A percentile compares a stretch with the other conserved stretches of the same genome.
Conservation (phyloP, 2,113 vertebrate species). For the Pomatostomus ruficeps region DNA sequence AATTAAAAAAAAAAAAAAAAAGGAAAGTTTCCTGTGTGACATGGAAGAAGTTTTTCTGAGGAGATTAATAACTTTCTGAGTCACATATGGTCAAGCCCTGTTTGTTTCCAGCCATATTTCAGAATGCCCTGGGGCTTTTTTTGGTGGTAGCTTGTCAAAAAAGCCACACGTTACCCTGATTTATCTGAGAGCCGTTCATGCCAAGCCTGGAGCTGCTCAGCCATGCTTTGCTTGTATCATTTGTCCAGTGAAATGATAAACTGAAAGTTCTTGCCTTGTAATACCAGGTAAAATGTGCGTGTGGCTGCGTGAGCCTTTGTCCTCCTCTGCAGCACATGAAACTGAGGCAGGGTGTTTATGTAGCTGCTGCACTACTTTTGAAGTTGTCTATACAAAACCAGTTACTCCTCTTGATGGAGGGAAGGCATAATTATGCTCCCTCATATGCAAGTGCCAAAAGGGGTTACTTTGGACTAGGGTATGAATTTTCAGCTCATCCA, state of each 20-base stretch:
- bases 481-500: not conserved
- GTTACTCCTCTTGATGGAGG: not conserved
- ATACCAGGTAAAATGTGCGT: fast-evolving
- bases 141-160: slow-evolving; percentile 44
- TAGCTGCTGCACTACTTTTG: not conserved
- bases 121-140: slow-evolving; percentile 25
- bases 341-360: not conserved
- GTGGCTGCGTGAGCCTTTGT: not conserved
- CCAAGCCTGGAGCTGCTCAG: slow-evolving; percentile 35
- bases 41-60: slow-evolving; percentile 14
- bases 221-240: slow-evolving; percentile 42
- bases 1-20: not conserved
- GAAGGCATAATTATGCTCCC: not conserved
- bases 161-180: slow-evolving; percentile 33
- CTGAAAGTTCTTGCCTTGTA: slow-evolving; percentile 18
- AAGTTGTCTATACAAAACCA: not conserved
- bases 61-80: slow-evolving; percentile 45
- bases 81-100: slow-evolving; percentile 11
- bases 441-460: not conserved
- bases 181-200: slow-evolving; percentile 1
- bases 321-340: not conserved
- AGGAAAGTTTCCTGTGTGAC: not conserved
- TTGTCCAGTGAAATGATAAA: slow-evolving; percentile 48
- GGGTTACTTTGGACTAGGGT: not conserved
- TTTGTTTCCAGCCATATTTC: slow-evolving; percentile 39